Conservation (phyloP, 1,140 invertebrate genomes). For the Papilio dardanus region DNA sequence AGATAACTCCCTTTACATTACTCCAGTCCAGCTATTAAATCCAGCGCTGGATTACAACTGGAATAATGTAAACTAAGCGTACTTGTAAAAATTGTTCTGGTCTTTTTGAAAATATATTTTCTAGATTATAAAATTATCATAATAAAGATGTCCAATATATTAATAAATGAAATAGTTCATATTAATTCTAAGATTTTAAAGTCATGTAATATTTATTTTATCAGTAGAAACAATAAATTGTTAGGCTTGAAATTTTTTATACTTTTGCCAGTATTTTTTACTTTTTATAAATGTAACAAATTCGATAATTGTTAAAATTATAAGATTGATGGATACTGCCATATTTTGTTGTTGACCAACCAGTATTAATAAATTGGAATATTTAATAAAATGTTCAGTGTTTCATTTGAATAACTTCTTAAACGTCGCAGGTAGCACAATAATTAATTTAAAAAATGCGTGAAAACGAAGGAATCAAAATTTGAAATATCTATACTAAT, state of each 20-base stretch:
- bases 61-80: neutral
- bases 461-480: too few species aligned
- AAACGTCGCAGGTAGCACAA: too few species aligned
- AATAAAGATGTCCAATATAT: constrained; percentile 7
- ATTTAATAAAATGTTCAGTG: neutral
- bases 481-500: too few species aligned
- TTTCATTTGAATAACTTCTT: neutral
- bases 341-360: constrained; percentile 26
- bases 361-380: constrained; percentile 27
- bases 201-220: neutral
- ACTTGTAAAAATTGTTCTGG: neutral
- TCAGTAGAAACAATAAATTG: neutral
- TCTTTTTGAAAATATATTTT: constrained; percentile 12
- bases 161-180: neutral
- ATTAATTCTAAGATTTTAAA: neutral
- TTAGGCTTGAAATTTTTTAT: neutral
- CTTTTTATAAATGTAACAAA: neutral
- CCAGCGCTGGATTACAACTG: neutral
- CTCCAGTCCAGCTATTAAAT: neutral
- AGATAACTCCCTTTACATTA: neutral
- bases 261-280: neutral
- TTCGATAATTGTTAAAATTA: neutral
- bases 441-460: too few species aligned
- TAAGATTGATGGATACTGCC: constrained; percentile 27
- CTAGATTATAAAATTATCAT: neutral